Conservation (phyloP, 2,113 vertebrate species). For the Opisthocomus hoazin region DNA sequence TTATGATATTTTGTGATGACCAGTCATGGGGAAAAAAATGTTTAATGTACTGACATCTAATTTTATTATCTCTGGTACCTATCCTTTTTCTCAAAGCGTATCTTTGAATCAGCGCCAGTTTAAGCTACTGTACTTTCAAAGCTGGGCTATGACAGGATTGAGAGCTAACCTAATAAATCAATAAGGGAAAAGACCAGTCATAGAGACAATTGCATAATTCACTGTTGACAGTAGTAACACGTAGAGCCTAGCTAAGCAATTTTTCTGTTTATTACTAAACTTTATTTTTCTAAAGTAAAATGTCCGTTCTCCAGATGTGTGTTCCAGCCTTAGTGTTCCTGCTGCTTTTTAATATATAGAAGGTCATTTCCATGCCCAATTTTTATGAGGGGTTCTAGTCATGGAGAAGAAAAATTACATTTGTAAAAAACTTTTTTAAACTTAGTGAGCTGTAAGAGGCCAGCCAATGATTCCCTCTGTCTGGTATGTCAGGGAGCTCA, state of each 20-base stretch:
- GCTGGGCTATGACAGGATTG: constrained; percentile 17
- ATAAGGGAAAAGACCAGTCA: neutral
- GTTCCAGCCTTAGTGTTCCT: neutral
- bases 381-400: neutral
- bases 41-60: constrained; percentile 66
- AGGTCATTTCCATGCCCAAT: neutral
- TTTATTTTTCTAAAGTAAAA: neutral
- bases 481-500: neutral
- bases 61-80: constrained; percentile 58
- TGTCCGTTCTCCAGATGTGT: neutral
- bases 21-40: constrained; percentile 10
- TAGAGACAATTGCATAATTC: constrained; percentile 2
- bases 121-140: constrained; percentile 39
- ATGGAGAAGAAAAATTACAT: no score
- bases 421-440: neutral
- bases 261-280: neutral
- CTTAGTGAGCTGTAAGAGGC: neutral
- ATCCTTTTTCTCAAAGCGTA: constrained; percentile 45
- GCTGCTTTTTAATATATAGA: neutral
- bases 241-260: neutral
- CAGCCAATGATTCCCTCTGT: neutral
- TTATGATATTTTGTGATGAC: constrained; percentile 64
- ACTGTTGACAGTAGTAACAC: neutral
- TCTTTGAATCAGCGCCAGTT: constrained; percentile 42
- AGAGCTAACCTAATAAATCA: constrained; percentile 54